Base-by-base conservation (phyloP, 2,113 vertebrate genomes). In the Procavia capensis region DNA sequence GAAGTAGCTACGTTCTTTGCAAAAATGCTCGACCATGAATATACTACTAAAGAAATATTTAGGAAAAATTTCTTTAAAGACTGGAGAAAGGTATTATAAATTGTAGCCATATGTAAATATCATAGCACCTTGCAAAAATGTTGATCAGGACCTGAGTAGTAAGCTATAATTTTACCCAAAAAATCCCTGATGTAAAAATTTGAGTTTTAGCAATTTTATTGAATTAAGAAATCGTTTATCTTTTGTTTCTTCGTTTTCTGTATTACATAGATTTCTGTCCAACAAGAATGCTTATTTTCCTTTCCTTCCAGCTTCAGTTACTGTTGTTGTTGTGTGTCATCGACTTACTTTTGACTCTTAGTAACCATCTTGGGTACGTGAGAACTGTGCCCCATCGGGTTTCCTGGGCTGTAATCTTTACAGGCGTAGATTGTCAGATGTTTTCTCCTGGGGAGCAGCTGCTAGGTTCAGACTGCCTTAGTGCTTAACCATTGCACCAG, bases 1-100 rank as follows among this genome's bases (percentile, higher is more conserved):
- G 99, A 99, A 98, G 99, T 99, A 74, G 99, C 99, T 91, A 99
- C 99, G 0, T 99, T 99, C 98, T 99, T 99, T 98, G 99, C 99
- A 97, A 99, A 99, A 99, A 99, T 99, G 99, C 98, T 99, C 94
- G 99, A 99, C 97, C 99, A 99, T 9, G 99, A 99, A 96, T 99
- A 99, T 98, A 99, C 99, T 97, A 99, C 99, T 85, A 99, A 99
- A 97, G 99, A 99, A 92, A 99, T 99, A 97, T 99, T 99, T 97
- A 99, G 99, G 98, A 99, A 99, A 99, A 99, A 99, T 98, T 99
- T 99, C 96, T 99, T 99, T 97, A 99, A 99, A 96, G 99, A 99
- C 98, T 99, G 99, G 99, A 99, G 99, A 95, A 99, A 99, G 99
- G 99, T 99, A 98, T 97, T 88, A 64, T 95, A 45, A 47, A n/a